Evolutionary conservation across 2,113 vertebrate genomes (phyloP), one percentile per base, ranked within the genome.

Genomic region (Malurus elegans): DNA sequence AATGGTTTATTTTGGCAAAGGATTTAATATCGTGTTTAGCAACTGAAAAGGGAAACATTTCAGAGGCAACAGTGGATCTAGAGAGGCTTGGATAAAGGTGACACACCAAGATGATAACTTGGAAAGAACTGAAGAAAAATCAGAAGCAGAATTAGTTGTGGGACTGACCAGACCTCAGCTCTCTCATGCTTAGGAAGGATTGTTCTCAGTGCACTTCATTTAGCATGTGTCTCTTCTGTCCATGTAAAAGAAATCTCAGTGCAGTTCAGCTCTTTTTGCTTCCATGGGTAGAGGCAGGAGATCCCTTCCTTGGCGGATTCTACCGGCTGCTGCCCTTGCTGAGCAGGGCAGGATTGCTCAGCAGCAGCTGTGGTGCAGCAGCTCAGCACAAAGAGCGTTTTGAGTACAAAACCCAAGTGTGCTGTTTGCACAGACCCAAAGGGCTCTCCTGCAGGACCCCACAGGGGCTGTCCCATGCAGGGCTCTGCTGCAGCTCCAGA

Each of bases 311-410:
- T 56, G 79, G 50, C 2, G 0, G 7, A 38, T 9, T 25, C 10
- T 45, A 1, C 19, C 7, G 14, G 26, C 28, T 61, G 38, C 44
- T 71, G 40, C 29, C 24, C 45, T 88, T 0, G 0, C 23, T 24
- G 32, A 44, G 1, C 2, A 2, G 2, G 5, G 9, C 44, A 51
- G 76, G 28, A 21, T 47, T 57, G n/a, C 60, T 73, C 60, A 65
- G 90, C 66, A 50, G 56, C 20, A 20, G 11, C 62, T 93, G 34
- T 74, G 65, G 5, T 40, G 66, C 56, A 81, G 81, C 74, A 61
- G 71, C 45, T 65, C 66, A 61, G 32, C 38, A 8, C 1, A 1
- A 24, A 31, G 40, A 42, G 23, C 13, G 71, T 75, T 91, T 29
- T n/a, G 20, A 32, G 36, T 47, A 7, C 47, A n/a, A 47, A 29